Evolutionary conservation across 2,888 invertebrate genomes (phyloP), one percentile per base, ranked within the genome.

Genomic region (Pseudococcus longispinus): DNA sequence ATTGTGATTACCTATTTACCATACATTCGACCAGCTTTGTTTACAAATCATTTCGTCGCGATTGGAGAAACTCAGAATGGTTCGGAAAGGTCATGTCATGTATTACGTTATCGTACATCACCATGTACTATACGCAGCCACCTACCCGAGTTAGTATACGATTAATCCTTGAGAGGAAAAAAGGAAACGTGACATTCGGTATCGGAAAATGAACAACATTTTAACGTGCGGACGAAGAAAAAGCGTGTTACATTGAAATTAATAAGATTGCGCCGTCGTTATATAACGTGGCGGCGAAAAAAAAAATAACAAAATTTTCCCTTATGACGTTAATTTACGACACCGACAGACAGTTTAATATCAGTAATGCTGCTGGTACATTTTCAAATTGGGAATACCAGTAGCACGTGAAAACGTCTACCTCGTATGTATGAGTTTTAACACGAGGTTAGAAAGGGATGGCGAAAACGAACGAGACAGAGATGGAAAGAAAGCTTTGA

Each of bases 281-380:
- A 70, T 15, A 51, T 13, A 13, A 70, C 70, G 29, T 70, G 23
- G 29, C 26, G 74, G 74, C 32, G 32, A 74, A 74, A 37, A 70
- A 37, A 70, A 60, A 60, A 51, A 60, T 60, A 60, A 60, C 60
- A 74, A 74, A 74, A 37, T 37, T 74, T 37, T 74, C 74, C 74
- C 29, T 29, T 37, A 37, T 37, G 74, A 74, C 74, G 74, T 74
- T 37, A 74, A 74, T 74, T 74, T 74, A 74, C 32, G 29, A 37
- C 74, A 32, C 74, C 74, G 74, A 74, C 74, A 74, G 74, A 74
- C 74, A 74, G 74, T 74, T 74, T 74, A 74, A 74, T 74, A 74
- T 74, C 74, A 74, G 74, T 74, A 74, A 74, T 74, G 74, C 32
- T 74, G 32, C 32, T 74, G 32, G 32, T 74, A 74, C 74, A 74